These are phyloP conservation scores for Cinara cedri DNA, from an alignment of 2,888 invertebrate genomes.

Conservation along the genomic window DNA sequence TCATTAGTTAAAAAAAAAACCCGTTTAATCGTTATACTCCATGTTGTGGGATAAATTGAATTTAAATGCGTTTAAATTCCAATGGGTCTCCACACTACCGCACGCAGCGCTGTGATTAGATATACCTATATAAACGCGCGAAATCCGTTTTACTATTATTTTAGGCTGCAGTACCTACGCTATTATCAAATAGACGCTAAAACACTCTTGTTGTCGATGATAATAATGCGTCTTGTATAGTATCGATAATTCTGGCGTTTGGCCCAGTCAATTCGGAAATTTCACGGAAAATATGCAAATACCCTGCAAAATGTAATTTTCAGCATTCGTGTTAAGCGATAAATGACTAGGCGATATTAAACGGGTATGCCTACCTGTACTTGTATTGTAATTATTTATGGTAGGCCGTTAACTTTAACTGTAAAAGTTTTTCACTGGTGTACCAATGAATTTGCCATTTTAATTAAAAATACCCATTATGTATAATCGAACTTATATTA, in stretches of 20 bases:
- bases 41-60: background rate
- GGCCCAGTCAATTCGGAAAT: background rate
- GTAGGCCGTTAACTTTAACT: too few relatives aligned
- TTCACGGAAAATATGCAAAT: background rate
- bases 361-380: background rate
- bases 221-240: background rate
- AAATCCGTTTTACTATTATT: background rate
- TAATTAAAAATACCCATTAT: background rate
- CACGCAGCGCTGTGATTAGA: background rate
- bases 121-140: background rate
- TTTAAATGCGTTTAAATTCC: slow-evolving; percentile 4
- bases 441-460: too few relatives aligned
- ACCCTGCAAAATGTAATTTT: background rate
- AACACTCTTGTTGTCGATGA: background rate
- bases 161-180: too few relatives aligned
- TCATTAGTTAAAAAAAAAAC: background rate
- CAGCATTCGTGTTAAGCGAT: background rate
- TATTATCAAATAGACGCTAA: background rate
- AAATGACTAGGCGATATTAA: background rate
- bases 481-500: too few relatives aligned
- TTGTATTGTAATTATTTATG: too few relatives aligned
- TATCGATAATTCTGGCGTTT: slow-evolving; percentile 8
- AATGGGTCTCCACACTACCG: too few relatives aligned
- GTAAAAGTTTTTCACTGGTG: too few relatives aligned
- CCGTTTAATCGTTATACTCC: too few relatives aligned